These are phyloP conservation scores for Eupithecia subumbrata DNA, from an alignment of 2,888 invertebrate genomes.

Conservation along the genomic window DNA sequence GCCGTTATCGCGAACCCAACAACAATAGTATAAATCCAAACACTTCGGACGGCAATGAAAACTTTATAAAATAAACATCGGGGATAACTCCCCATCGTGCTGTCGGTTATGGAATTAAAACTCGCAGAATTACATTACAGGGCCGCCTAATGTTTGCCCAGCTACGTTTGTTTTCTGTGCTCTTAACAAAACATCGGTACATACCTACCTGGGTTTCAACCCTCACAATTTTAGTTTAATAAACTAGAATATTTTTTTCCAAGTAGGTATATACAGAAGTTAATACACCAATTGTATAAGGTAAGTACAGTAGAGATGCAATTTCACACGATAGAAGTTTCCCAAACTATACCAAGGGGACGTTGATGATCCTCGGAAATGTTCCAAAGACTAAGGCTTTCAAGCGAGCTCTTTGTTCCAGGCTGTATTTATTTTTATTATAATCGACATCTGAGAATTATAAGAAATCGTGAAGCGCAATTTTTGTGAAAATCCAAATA, in stretches of 20 bases:
- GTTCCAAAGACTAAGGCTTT: background rate
- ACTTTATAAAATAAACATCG: conserved; percentile 26
- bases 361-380: background rate
- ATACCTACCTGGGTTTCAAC: background rate
- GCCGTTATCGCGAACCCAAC: conserved; percentile 12
- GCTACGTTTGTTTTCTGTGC: conserved; percentile 19
- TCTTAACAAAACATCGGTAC: background rate
- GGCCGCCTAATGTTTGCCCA: conserved; percentile 26
- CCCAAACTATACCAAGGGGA: background rate
- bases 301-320: background rate
- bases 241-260: background rate
- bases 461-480: background rate
- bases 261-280: no score
- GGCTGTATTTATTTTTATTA: background rate
- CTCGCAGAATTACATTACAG: conserved; percentile 25
- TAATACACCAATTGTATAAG: no score
- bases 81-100: conserved; percentile 27
- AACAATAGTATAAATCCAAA: conserved; percentile 27
- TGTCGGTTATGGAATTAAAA: conserved; percentile 34
- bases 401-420: background rate
- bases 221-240: background rate
- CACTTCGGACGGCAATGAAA: conserved; percentile 16
- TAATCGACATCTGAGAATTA: background rate
- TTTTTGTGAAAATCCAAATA: background rate
- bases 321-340: background rate